Evolutionary conservation across 2,113 vertebrate genomes (phyloP), one percentile per base, ranked within the genome.

Genomic region (Colius striatus): DNA sequence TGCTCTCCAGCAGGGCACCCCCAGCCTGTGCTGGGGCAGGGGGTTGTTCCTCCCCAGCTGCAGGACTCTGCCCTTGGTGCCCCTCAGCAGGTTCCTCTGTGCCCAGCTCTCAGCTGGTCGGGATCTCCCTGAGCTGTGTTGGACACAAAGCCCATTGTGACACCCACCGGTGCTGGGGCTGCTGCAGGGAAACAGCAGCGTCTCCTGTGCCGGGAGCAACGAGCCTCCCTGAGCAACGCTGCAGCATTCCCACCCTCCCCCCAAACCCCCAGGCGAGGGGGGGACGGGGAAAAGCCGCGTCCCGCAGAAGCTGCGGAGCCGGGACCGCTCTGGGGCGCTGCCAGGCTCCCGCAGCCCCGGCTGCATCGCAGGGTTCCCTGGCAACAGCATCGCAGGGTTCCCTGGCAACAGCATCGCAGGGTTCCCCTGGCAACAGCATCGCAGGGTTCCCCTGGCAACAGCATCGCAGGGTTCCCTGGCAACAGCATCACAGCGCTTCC

Each of bases 91-190:
- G 38, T 41, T 41, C 38, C 38, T 41, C 38, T 41, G 38, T 41
- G 38, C 38, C 38, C 38, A 41, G 38, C 38, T 41, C 38, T 41
- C 38, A 41, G 38, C 38, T 41, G 38, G 9, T 45, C 53, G 1
- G 41, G 50, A 18, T 30, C 47, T 18, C 4, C 47, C 47, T 0
- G 1, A 0, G 14, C 1, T 10, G 34, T 3, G 15, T 8, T 47
- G 78, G 50, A 1, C 0, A 2, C 0, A 11, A 22, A 1, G 38
- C 1, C 2, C 2, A 0, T 22, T 1, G 0, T 0, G 51, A 10
- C 25, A 2, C 0, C 0, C 0, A 1, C 9, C 6, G 9, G 71
- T 57, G 71, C 58, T 12, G 53, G 54, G 27, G 61, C 47, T 5
- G 5, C 62, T 68, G 2, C 1, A 0, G 0, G 27, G 71, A 54